Base-by-base conservation (phyloP, 1,140 invertebrate species). In the Aphis craccivora region DNA sequence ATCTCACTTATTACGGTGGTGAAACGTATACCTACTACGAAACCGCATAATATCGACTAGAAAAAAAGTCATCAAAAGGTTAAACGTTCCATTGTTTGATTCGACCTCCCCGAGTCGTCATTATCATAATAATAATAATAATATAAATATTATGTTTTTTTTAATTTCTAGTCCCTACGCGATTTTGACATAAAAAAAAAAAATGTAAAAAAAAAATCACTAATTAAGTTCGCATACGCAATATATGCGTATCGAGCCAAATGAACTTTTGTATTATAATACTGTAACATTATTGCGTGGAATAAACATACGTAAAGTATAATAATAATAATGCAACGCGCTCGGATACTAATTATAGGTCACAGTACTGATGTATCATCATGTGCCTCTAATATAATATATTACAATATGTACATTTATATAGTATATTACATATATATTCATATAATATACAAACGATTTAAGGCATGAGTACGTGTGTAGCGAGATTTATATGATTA, bases 1-100 rank as follows among this genome's bases (percentile, higher is more conserved):
- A 43, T 86, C 40, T 86, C 83, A 25, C 43, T 76, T 86, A 86
- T 45, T 43, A 86, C 25, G 40, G n/a, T 25, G 14, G 43, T 30
- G 30, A 86, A n/a, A 86, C 25, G 23, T 9, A 40, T 40, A 40
- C 37, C 3, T 40, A 86, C 25, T 45, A 25, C 84, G 30, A 86
- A 14, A 86, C 22, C 84, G 11, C 40, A 86, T 86, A 86, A 86
- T 45, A 45, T 88, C 14, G 11, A 14, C 7, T 88, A 7, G 25
- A 51, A 76, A 51, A 51, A 90, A 90, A 90, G 53, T 90, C 88
- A 60, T 60, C 25, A 60, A 60, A 90, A 90, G 51, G 88, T 90
- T 60, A 60, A 60, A 40, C 53, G 51, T 43, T 43, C 88, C 88
- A 60, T 90, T 90, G 53, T 90, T 40, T 40, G 20, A 89, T 25